Evolutionary conservation across 2,797 vertebrate species (phyloP).

Genomic region (Gobio occitaniae): DNA sequence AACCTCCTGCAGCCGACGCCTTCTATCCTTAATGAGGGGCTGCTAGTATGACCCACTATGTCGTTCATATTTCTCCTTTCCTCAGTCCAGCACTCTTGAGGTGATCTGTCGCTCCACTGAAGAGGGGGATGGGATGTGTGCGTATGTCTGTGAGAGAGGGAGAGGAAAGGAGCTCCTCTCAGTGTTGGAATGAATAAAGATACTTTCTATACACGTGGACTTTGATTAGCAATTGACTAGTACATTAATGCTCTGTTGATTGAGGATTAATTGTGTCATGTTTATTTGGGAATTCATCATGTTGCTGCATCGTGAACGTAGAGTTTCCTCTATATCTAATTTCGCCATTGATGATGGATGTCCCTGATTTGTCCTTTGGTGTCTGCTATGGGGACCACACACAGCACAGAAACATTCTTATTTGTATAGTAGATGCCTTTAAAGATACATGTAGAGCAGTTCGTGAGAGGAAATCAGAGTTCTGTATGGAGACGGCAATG

Average conservation of each 20-base stretch:
- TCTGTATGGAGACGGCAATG: not conserved
- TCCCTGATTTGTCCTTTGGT: slow-evolving; percentile 50
- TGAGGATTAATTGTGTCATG: slow-evolving; percentile 48
- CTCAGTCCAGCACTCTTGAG: slow-evolving; percentile 58
- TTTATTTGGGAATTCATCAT: slow-evolving; percentile 50
- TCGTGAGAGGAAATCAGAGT: slow-evolving; percentile 29
- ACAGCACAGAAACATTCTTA: slow-evolving; percentile 14
- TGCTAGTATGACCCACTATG: slow-evolving; percentile 60
- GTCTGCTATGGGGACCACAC: slow-evolving; percentile 32
- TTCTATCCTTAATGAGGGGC: slow-evolving; percentile 64
- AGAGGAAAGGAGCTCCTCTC: slow-evolving; percentile 11
- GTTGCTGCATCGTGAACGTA: slow-evolving; percentile 15
- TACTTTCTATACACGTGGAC: slow-evolving; percentile 4
- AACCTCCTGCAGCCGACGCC: slow-evolving; percentile 64
- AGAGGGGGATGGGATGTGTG: slow-evolving; percentile 52
- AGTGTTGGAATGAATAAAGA: slow-evolving; percentile 19
- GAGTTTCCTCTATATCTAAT: slow-evolving; percentile 40
- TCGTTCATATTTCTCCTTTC: slow-evolving; percentile 63
- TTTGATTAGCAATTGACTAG: slow-evolving; percentile 42
- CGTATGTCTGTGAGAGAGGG: slow-evolving; percentile 31
- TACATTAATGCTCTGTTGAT: slow-evolving; percentile 45
- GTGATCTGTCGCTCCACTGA: slow-evolving; percentile 55
- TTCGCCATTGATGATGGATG: slow-evolving; percentile 43
- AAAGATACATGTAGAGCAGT: slow-evolving; percentile 34
- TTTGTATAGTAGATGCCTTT: slow-evolving; percentile 45